phyloP scores from a whole-genome alignment of 1,140 invertebrate species.

The Meloidogyne hapla region DNA sequence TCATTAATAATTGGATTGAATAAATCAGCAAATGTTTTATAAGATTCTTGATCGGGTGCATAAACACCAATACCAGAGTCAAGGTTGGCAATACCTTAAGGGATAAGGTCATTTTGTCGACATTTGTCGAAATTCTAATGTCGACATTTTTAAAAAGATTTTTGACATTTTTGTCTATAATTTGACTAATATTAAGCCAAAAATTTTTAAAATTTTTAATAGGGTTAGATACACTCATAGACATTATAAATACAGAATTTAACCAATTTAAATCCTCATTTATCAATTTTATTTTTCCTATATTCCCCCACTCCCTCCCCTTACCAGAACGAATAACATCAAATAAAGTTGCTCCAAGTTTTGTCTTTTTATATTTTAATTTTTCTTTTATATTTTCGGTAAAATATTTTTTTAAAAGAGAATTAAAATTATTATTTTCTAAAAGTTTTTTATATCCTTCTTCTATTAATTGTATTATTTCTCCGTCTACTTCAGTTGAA shows the following conservation, averaged over 20 bases:
- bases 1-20: slow-evolving; percentile 95
- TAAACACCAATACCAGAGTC: slow-evolving; percentile 86
- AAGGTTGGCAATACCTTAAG: slow-evolving; percentile 73
- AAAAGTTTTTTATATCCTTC: slow-evolving; percentile 71
- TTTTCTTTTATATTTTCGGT: slow-evolving; percentile 84
- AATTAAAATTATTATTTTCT: slow-evolving; percentile 72
- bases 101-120: no score
- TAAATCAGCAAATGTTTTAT: slow-evolving; percentile 82
- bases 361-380: slow-evolving; percentile 47
- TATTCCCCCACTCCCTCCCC: neutral
- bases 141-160: no score
- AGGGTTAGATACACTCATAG: no score
- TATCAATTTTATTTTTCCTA: neutral
- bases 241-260: no score
- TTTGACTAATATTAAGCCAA: no score
- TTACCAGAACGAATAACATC: slow-evolving; percentile 56
- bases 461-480: slow-evolving; percentile 75
- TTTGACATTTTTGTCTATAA: no score
- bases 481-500: slow-evolving; percentile 44
- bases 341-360: slow-evolving; percentile 51
- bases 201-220: no score
- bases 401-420: slow-evolving; percentile 88
- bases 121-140: no score
- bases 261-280: no score
- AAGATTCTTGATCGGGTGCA: slow-evolving; percentile 87